A percentile compares a stretch with the other conserved stretches of the same genome.
phyloP scores from a whole-genome alignment of 2,113 vertebrate genomes.

The Hypocryptadius cinnamomeus region DNA sequence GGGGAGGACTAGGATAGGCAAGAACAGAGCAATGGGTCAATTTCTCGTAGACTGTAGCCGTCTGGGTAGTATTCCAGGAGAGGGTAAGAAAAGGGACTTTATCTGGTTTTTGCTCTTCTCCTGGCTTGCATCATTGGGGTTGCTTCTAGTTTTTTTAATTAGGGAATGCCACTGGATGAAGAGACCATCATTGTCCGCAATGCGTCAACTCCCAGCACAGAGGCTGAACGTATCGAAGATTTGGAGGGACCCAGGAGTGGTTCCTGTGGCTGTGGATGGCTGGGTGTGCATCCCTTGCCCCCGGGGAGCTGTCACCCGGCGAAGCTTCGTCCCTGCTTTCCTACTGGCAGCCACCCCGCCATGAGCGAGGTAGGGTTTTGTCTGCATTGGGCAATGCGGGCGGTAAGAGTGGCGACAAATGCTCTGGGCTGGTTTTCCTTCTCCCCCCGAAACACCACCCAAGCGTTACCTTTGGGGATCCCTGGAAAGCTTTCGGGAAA shows the following conservation, averaged over 20 bases:
- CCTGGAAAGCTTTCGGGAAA: background rate
- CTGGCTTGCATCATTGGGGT: background rate
- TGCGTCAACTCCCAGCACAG: background rate
- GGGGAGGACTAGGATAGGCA: background rate
- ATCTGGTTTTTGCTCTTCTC: background rate
- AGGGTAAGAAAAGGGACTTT: slow-evolving; percentile 17
- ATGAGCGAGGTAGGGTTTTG: background rate
- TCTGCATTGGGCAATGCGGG: background rate
- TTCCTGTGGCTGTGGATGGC: background rate
- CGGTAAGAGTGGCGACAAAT: background rate
- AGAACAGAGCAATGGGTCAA: background rate
- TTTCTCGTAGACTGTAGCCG: background rate
- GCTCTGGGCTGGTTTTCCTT: background rate
- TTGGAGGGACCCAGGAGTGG: background rate
- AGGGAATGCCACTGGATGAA: background rate
- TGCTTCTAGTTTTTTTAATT: slow-evolving; percentile 44
- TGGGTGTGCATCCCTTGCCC: background rate
- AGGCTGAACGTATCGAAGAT: background rate
- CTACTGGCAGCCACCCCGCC: background rate
- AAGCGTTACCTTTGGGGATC: background rate
- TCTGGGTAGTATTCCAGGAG: background rate
- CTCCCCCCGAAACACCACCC: background rate
- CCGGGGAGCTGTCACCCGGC: background rate
- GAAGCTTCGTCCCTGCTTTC: background rate
- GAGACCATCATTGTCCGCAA: slow-evolving; percentile 23